Evolutionary conservation across 2,888 invertebrate genomes (phyloP).

Genomic region (Uloborus plumipes): DNA sequence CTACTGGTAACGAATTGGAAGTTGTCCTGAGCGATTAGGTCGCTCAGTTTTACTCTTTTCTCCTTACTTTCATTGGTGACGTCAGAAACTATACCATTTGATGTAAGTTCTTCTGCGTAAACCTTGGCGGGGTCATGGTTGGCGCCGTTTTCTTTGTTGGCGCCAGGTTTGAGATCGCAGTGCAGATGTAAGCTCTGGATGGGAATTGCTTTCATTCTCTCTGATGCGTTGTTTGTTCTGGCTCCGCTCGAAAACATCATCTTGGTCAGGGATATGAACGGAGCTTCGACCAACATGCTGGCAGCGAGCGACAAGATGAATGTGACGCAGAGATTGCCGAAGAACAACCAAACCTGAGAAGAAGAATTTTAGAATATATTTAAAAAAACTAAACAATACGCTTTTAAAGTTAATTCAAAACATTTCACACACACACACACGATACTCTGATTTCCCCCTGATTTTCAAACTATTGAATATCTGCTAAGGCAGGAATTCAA

Average conservation of each 20-base stretch:
- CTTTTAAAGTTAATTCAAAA: too few species aligned
- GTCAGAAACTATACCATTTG: conserved; percentile 21
- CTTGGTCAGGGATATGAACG: conserved; percentile 26
- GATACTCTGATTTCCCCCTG: too few species aligned
- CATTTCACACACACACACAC: too few species aligned
- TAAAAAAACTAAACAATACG: too few species aligned
- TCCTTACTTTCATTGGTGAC: not conserved
- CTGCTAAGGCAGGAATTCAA: too few species aligned
- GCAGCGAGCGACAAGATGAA: conserved; percentile 14
- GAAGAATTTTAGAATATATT: too few species aligned
- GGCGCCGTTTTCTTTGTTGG: not conserved
- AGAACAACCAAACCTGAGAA: conserved; percentile 36
- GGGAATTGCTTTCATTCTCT: not conserved
- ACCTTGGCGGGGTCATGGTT: conserved; percentile 17
- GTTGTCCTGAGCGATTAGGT: too few species aligned
- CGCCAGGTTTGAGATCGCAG: not conserved
- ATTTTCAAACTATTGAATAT: too few species aligned
- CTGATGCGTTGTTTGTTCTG: too few species aligned
- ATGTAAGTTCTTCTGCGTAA: too few species aligned
- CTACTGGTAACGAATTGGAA: too few species aligned
- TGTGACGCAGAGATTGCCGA: conserved; percentile 23
- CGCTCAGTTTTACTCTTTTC: too few species aligned
- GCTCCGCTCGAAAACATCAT: conserved; percentile 3
- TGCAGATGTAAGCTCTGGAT: not conserved
- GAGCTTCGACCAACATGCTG: conserved; percentile 26